Evolutionary conservation across 2,888 invertebrate genomes (phyloP), one percentile per base, ranked within the genome.

Genomic region (Liposcelis brunnea): DNA sequence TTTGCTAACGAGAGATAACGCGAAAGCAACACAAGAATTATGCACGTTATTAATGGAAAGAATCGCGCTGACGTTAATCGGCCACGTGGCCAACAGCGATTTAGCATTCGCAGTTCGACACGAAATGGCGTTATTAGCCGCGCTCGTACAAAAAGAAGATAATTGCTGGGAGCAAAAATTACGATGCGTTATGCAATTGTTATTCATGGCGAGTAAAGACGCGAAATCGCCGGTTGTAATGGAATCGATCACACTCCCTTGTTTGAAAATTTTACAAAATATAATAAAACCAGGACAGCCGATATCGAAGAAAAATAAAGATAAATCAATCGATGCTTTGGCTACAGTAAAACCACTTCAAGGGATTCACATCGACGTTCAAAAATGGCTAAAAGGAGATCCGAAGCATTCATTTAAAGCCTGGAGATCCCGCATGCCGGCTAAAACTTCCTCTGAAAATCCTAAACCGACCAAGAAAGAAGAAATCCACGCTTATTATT

Each of bases 121-220:
- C 56, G 83, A 94, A 61, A 90, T 95, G 61, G 72, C 87, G 7
- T 65, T 95, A 11, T 64, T 95, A 19, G 86, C 90, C 1, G 80
- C 85, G 1, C 71, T 93, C 38, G 79, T 94, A 2, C 84, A 89
- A 54, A 87, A 89, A 52, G 87, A 93, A 57, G 95, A 95, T 61
- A 77, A 82, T 2, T 93, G 91, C 59, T 95, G 95, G 95, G 94
- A 95, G 60, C 77, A 82, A 50, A 81, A 94, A 56, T 67, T 95
- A 1, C 57, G 60, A 40, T 82, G 85, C 59, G 83, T 93, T 49
- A 82, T 94, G 66, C 79, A 80, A 52, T 67, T 94, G 44, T 93
- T 94, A 67, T 69, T 89, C 46, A 73, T 77, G 65, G 81, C 83
- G 3, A 79, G 79, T 52, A 71, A 75, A 45, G 72, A 77, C 61